A percentile compares a stretch with the other conserved stretches of the same genome.
Conservation (phyloP, 2,113 vertebrate genomes). For the Sisor rabdophorus region DNA sequence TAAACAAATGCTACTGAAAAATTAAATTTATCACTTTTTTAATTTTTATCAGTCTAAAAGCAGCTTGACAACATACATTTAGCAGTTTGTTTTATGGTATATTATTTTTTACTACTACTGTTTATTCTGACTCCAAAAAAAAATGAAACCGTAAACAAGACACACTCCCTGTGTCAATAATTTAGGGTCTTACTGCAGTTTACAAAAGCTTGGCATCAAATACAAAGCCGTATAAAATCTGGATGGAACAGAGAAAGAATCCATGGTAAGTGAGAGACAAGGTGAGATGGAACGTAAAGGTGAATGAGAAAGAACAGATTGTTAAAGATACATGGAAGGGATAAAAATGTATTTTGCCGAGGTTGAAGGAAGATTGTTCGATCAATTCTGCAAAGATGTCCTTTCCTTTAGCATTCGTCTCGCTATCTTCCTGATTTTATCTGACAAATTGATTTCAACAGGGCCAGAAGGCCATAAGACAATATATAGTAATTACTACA, state of each 20-base stretch:
- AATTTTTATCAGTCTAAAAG: background rate
- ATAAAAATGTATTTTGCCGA: slow-evolving; percentile 32
- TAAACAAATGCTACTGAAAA: background rate
- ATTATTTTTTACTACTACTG: background rate
- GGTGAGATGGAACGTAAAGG: slow-evolving; percentile 19
- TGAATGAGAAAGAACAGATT: slow-evolving; percentile 20
- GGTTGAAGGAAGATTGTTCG: slow-evolving; percentile 32
- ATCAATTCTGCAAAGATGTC: slow-evolving; percentile 37
- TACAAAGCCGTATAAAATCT: slow-evolving; percentile 18
- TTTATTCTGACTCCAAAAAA: background rate
- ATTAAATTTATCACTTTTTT: background rate
- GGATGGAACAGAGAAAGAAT: slow-evolving; percentile 3
- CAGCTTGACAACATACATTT: background rate
- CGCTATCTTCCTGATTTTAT: slow-evolving; percentile 45
- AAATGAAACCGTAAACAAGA: slow-evolving; percentile 7
- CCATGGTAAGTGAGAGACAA: background rate
- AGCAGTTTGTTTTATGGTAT: background rate
- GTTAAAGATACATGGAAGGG: slow-evolving; percentile 30
- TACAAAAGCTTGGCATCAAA: slow-evolving; percentile 31
- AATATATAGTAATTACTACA: slow-evolving; percentile 40
- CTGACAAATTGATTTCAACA: slow-evolving; percentile 51
- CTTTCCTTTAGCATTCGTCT: slow-evolving; percentile 40
- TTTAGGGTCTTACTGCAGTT: slow-evolving; percentile 16
- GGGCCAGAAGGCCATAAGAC: slow-evolving; percentile 21
- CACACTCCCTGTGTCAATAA: slow-evolving; percentile 12